These are phyloP conservation scores for Tetrax tetrax DNA, from an alignment of 2,113 vertebrate species.

Conservation along the genomic window DNA sequence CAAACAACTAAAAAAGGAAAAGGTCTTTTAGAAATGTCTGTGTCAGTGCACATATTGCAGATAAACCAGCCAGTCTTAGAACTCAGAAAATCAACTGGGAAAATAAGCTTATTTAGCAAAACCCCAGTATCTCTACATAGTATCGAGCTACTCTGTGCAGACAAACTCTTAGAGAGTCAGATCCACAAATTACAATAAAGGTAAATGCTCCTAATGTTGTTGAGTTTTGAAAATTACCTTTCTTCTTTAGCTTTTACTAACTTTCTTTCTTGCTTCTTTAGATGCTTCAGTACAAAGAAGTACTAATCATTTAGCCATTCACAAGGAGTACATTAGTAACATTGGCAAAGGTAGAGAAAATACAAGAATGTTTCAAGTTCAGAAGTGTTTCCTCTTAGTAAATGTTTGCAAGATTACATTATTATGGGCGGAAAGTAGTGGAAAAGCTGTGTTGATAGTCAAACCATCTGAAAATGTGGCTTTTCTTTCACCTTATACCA, in stretches of 20 bases:
- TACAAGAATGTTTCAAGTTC: not conserved
- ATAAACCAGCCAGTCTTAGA: not conserved
- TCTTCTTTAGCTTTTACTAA: not conserved
- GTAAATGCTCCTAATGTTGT: not conserved
- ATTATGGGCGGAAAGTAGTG: not conserved
- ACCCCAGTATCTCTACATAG: not conserved
- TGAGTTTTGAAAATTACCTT: not conserved
- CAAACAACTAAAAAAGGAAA: not conserved
- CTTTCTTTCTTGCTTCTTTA: not conserved
- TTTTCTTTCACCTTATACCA: not conserved
- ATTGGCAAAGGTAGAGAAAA: not conserved
- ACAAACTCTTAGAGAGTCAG: not conserved
- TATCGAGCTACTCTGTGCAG: not conserved
- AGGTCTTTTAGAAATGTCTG: not conserved
- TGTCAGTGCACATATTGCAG: not conserved
- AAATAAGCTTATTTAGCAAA: not conserved
- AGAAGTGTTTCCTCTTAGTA: not conserved
- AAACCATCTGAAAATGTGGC: rapidly evolving
- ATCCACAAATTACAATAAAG: not conserved
- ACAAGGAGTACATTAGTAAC: not conserved
- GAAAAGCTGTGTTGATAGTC: not conserved
- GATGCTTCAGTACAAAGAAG: not conserved
- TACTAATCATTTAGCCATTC: not conserved
- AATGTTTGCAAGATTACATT: not conserved
- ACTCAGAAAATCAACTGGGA: not conserved